Evolutionary conservation across 2,113 vertebrate genomes (phyloP).

Genomic region (Phasianus colchicus): DNA sequence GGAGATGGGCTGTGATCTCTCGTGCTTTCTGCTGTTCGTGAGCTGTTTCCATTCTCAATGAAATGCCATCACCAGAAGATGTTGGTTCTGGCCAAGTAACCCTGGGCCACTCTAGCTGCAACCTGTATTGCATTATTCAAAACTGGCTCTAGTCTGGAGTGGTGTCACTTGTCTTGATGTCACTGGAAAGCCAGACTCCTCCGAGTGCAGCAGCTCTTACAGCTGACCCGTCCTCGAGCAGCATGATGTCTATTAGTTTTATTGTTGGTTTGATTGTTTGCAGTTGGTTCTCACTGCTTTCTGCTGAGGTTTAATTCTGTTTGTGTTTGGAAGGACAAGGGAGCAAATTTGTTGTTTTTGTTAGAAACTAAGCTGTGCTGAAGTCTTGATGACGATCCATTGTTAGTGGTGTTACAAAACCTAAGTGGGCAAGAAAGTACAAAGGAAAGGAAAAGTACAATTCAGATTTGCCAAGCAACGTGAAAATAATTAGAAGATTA

Average conservation of each 20-base stretch:
- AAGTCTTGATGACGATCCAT: not conserved
- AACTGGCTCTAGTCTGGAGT: not conserved
- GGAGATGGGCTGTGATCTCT: not conserved
- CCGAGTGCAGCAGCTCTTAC: accelerated
- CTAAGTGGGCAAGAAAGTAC: slow-evolving; percentile 1
- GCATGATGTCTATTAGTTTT: slow-evolving; percentile 30
- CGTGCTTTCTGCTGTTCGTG: not conserved
- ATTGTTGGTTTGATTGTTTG: slow-evolving; percentile 21
- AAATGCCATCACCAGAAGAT: slow-evolving; percentile 14
- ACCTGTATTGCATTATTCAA: not conserved
- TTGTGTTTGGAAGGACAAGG: not conserved
- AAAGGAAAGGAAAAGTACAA: slow-evolving; percentile 34
- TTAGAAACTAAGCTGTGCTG: slow-evolving; percentile 23
- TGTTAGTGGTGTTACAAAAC: slow-evolving; percentile 30
- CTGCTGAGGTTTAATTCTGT: not conserved
- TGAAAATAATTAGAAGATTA: slow-evolving; percentile 47
- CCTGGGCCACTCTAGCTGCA: slow-evolving; percentile 27
- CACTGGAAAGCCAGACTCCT: not conserved
- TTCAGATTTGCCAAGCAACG: slow-evolving; percentile 30
- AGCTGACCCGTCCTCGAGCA: slow-evolving; percentile 20
- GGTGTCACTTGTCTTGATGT: slow-evolving; percentile 29
- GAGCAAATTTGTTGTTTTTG: slow-evolving; percentile 34
- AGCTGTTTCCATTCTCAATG: not conserved
- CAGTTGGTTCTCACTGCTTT: not conserved
- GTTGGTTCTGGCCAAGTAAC: slow-evolving; percentile 38